Base-by-base conservation (phyloP, 2,888 invertebrate species). In the Sisyra terminalis region DNA sequence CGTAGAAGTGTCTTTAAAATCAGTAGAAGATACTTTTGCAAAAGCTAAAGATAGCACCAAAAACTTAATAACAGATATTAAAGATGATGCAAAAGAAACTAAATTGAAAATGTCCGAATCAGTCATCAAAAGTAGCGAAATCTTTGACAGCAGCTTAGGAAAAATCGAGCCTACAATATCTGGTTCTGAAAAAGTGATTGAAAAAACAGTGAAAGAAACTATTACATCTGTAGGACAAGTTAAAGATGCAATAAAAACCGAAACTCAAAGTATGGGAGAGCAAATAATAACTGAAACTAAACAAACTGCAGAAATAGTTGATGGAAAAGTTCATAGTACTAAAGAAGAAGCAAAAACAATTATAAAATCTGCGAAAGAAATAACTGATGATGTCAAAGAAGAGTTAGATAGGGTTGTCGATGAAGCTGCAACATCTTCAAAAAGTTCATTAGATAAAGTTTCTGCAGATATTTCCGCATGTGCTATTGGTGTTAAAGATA, bases 381-480 rank as follows among this genome's bases (percentile, higher is more conserved):
- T 47, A 1, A 50, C 50, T 0, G 53, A 53, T 3, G 48, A 48
- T 0, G 46, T 16, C 39, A 46, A 18, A 48, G 45, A 44, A 24
- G 39, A 39, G 8, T 47, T 48, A 44, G 45, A 48, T 16, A 46
- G 37, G 10, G 48, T 46, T 13, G 6, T 34, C 7, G n/a, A 34
- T n/a, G 34, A 34, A 14, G 15, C 8, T 15, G 41, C 46, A 11
- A 46, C 47, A 11, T 43, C 47, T 35, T 40, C 44, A 35, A 45
- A 50, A 38, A 45, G 32, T 7, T 44, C 47, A 18, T 49, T 49
- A 44, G 48, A 48, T 42, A 46, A 49, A 18, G 34, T 45, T 10
- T 37, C 42, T 45, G 38, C 40, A 32, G 44, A 44, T 43, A 17
- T 41, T 16, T 35, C 35, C 5, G 39, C 45, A 44, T 31, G 40